Percentiles rank a stretch among this genome's conserved stretches.
phyloP scores from a whole-genome alignment of 2,888 invertebrate genomes.

The Cepaea hortensis region DNA sequence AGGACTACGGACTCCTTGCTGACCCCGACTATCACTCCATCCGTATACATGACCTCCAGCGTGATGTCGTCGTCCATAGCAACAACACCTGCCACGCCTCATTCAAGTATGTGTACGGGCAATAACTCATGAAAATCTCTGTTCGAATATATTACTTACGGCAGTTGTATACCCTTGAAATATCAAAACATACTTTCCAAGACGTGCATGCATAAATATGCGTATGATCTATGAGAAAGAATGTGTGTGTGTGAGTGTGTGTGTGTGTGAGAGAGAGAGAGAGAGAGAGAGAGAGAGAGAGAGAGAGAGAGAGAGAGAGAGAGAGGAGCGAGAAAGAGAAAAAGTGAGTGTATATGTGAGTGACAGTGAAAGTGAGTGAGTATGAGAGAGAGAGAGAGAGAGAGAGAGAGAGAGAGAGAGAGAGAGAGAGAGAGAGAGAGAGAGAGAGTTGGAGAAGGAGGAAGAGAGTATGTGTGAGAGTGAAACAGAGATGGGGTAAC shows the following conservation, averaged over 20 bases:
- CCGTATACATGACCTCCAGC: no score
- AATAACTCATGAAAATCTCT: no score
- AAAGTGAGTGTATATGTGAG: constrained; percentile 19
- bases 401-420: not conserved
- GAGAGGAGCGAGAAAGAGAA: not conserved
- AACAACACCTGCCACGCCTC: no score
- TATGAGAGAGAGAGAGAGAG: not conserved
- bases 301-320: not conserved
- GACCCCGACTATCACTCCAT: no score
- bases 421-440: constrained; percentile 5
- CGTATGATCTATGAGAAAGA: not conserved
- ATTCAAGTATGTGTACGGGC: no score
- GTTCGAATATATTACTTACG: no score
- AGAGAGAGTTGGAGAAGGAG: not conserved
- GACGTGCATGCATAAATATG: not conserved
- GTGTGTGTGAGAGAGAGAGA: no score
- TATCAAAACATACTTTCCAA: not conserved
- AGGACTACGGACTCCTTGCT: no score
- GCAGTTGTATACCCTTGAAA: no score
- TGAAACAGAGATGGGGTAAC: not conserved
- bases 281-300: constrained; percentile 4
- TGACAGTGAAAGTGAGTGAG: not conserved
- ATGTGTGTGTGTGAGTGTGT: not conserved
- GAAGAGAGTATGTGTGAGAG: not conserved
- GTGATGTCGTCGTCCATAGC: no score